These are phyloP conservation scores for Blastomussa wellsi DNA, from an alignment of 92 coral and sea anemone genomes.

Conservation along the genomic window DNA sequence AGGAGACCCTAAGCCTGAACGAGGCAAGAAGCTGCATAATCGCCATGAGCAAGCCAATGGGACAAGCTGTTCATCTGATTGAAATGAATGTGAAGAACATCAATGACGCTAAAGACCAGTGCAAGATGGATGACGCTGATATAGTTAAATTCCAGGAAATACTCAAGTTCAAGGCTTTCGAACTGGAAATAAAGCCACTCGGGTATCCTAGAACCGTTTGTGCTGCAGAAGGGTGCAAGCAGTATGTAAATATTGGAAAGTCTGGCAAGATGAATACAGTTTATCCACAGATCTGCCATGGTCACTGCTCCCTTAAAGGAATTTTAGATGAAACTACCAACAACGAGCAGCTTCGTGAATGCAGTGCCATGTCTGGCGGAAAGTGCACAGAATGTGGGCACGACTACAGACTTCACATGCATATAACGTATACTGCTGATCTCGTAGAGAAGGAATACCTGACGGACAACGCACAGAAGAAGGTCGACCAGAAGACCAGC, in stretches of 20 bases:
- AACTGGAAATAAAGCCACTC: background rate
- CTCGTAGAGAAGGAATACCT: slow-evolving; percentile 26
- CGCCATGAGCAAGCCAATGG: slow-evolving; percentile 34
- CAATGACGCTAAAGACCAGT: slow-evolving; percentile 6
- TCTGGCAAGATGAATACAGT: slow-evolving; percentile 11
- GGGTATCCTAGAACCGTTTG: slow-evolving; percentile 27
- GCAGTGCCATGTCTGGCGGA: slow-evolving; percentile 18
- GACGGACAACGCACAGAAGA: background rate
- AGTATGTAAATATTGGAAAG: slow-evolving; percentile 8
- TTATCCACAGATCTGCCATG: slow-evolving; percentile 36
- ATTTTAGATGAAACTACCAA: slow-evolving; percentile 15
- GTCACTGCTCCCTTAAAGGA: background rate
- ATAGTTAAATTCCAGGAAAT: background rate
- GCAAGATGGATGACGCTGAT: background rate
- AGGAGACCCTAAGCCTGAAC: slow-evolving; percentile 29
- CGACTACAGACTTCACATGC: slow-evolving; percentile 35
- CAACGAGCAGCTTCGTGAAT: slow-evolving; percentile 32
- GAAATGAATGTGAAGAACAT: slow-evolving; percentile 10
- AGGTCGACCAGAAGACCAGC: background rate
- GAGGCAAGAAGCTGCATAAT: slow-evolving; percentile 24
- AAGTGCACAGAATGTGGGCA: background rate
- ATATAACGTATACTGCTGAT: slow-evolving; percentile 11
- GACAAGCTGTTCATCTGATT: slow-evolving; percentile 16
- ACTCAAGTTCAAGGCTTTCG: background rate
- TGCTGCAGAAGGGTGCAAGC: slow-evolving; percentile 16